Base-by-base conservation (phyloP, 2,888 invertebrate genomes). In the Ashinkailepas kermadecensis region DNA sequence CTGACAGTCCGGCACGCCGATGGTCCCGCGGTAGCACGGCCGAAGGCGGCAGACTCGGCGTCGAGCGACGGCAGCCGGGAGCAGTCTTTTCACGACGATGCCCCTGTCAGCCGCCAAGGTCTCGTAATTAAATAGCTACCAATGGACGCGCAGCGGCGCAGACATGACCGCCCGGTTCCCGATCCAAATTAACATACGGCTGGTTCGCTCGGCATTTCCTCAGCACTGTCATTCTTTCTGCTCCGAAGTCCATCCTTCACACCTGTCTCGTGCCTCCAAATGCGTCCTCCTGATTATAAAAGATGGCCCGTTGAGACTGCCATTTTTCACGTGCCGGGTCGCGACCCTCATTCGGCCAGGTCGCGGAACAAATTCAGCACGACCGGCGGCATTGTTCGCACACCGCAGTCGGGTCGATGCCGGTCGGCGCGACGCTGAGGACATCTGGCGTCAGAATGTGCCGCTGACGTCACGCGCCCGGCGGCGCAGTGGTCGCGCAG, bases 281-380 rank as follows among this genome's bases (percentile, higher is more conserved):
- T 70, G 39, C 70, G 70, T 70, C 25, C 39, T 39, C 13, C 70
- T 70, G 70, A 70, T 70, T 70, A 70, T 70, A 70, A 70, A 70
- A 70, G 70, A 70, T 70, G 70, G 39, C 70, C 39, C 39, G 70
- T 70, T 70, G 70, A 7, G 70, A 3, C 39, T 39, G 70, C 70
- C 70, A 70, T 70, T 70, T 70, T 70, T 70, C 70, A 70, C 39
- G 15, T 39, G 21, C 10, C 25, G 39, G 70, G 70, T 70, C 70
- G 39, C 39, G 70, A 70, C 70, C 65, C 65, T 15, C 70, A 70
- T 39, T 39, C 70, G 39, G 13, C 70, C 70, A 7, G 70, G 70
- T 70, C 25, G 70, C 70, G 70, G 70, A 70, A 70, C 70, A 25
- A 70, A 70, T 70, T 13, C 70, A 15, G 70, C 70, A n/a, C 39